These are phyloP conservation scores for Drosophila nr. perissopoda DNA, from an alignment of 2,888 invertebrate species.

Conservation along the genomic window DNA sequence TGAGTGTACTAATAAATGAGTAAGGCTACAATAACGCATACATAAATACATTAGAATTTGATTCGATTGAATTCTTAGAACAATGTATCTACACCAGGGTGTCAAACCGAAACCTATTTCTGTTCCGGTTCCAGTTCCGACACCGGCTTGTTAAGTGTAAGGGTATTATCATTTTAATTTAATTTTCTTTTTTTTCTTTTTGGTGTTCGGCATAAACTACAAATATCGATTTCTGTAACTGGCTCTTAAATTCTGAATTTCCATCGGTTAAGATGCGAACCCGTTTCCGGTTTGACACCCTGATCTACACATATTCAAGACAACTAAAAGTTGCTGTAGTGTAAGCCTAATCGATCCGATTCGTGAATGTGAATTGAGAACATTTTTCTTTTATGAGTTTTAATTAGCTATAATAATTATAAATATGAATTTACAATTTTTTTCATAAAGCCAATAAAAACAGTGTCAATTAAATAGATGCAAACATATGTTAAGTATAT, in stretches of 20 bases:
- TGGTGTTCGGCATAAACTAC: background rate
- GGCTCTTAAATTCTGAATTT: background rate
- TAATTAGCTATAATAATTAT: background rate
- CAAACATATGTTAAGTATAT: background rate
- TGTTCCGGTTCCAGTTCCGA: background rate
- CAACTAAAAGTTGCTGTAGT: background rate
- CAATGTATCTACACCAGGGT: constrained; percentile 5
- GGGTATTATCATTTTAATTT: background rate
- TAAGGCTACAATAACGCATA: constrained; percentile 6
- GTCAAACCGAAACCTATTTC: background rate
- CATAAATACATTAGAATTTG: constrained; percentile 11
- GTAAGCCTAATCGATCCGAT: background rate
- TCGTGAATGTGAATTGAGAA: background rate
- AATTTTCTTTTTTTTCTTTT: no score
- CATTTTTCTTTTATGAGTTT: background rate
- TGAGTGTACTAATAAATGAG: constrained; percentile 10
- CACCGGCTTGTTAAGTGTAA: background rate
- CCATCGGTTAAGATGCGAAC: background rate
- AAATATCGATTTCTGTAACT: background rate
- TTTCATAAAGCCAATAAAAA: background rate
- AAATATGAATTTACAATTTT: background rate
- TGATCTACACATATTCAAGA: background rate
- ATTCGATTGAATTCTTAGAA: constrained; percentile 5
- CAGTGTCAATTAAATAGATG: background rate
- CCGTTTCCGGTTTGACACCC: background rate